Percentiles rank a stretch among this genome's conserved stretches.
Evolutionary conservation across 1,140 invertebrate species (phyloP).

Genomic region (Physella acuta): DNA sequence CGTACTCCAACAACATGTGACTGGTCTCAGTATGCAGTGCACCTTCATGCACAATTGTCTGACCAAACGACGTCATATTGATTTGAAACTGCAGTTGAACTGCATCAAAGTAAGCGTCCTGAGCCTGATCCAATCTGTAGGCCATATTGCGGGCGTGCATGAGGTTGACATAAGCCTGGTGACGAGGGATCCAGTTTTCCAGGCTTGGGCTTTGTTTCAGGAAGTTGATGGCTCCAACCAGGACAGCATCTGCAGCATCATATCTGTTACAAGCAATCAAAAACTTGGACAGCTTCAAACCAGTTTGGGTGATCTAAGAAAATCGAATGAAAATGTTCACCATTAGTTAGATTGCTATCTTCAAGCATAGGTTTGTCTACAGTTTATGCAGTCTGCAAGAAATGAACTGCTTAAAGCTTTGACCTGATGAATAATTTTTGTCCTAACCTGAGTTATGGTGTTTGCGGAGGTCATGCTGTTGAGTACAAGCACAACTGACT

Average conservation of each 20-base stretch:
- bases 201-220: conserved; percentile 42
- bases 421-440: no score
- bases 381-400: no score
- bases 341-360: no score
- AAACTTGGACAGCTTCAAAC: conserved; percentile 44
- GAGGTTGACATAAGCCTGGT: conserved; percentile 47
- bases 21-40: conserved; percentile 42
- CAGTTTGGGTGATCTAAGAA: conserved; percentile 34
- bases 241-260: conserved; percentile 41
- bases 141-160: conserved; percentile 50
- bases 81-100: conserved; percentile 47
- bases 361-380: no score
- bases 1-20: conserved; percentile 46
- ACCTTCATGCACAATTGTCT: conserved; percentile 43
- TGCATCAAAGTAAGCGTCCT: conserved; percentile 42
- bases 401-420: no score
- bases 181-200: conserved; percentile 44
- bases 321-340: no score
- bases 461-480: conserved; percentile 30
- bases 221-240: conserved; percentile 40
- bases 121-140: conserved; percentile 41
- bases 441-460: conserved; percentile 26
- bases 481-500: conserved; percentile 40
- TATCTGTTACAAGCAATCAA: conserved; percentile 44
- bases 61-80: conserved; percentile 53